These are phyloP conservation scores for Microcebus lehilahytsara DNA, from an alignment of 2,113 vertebrate species.

Conservation along the genomic window DNA sequence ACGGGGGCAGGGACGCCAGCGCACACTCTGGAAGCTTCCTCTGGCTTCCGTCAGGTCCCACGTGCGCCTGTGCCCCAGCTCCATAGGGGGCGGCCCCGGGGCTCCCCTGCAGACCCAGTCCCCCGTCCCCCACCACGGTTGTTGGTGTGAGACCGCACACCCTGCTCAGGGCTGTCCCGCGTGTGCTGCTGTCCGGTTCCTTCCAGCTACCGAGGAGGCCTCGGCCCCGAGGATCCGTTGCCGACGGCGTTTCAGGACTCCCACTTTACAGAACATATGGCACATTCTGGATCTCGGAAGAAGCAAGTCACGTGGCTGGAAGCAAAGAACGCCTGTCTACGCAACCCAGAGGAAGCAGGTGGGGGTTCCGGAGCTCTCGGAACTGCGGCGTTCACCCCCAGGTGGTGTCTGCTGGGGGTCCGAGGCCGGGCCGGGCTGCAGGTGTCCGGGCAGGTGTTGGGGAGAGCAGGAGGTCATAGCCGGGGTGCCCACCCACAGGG, in stretches of 20 bases:
- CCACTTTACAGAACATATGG: background rate
- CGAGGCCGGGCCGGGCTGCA: background rate
- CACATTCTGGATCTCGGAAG: background rate
- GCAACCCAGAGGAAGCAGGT: background rate
- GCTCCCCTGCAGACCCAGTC: too few relatives aligned
- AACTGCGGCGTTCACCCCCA: rapidly evolving
- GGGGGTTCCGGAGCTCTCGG: rapidly evolving
- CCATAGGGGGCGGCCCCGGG: background rate
- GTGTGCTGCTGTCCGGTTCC: too few relatives aligned
- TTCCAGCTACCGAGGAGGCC: background rate
- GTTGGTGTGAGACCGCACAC: rapidly evolving
- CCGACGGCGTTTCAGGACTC: rapidly evolving
- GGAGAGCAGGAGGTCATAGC: too few relatives aligned
- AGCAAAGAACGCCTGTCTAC: background rate
- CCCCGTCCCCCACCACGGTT: too few relatives aligned
- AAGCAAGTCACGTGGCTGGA: background rate
- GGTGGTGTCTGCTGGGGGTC: background rate
- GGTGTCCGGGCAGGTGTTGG: too few relatives aligned
- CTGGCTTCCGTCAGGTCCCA: rapidly evolving
- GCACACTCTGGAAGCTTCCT: rapidly evolving
- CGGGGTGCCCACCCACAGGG: too few relatives aligned
- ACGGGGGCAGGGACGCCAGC: rapidly evolving
- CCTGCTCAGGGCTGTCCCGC: rapidly evolving
- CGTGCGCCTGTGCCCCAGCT: background rate
- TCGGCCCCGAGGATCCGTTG: background rate